Base-by-base conservation (phyloP, 2,797 vertebrate genomes). In the Gallinago nigripennis region DNA sequence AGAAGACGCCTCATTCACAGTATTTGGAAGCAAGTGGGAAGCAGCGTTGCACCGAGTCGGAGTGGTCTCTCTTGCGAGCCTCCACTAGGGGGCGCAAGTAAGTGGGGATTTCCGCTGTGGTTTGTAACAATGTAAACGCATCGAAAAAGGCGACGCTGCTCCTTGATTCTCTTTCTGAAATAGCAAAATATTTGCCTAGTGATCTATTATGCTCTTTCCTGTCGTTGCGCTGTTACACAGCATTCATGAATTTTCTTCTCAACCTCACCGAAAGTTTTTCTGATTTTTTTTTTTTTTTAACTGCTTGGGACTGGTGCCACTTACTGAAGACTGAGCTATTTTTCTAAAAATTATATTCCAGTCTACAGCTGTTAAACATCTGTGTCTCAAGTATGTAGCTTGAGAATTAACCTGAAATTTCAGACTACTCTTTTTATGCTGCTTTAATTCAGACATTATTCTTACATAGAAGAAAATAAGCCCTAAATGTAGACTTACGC, bases 31-130 rank as follows among this genome's bases (percentile, higher is more conserved):
- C 73, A 53, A n/a, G 63, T 27, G 81, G 86, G 48, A 71, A 25
- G 48, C 5, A 16, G 10, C 23, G 12, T 28, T 57, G 33, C 53
- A 6, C 21, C 6, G 50, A 30, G 30, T 12, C 3, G 5, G n/a
- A 28, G 8, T 21, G 61, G 45, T 53, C 28, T 77, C 45, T 30
- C 48, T 56, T 20, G 82, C 50, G 50, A 72, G 39, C 13, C 75
- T 73, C 97, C 97, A 82, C 97, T 90, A 97, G 98, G 97, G 86
- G 97, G 98, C 96, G 97, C 97, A 86, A 92, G 93, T 56, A 73
- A 93, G 50, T 54, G 94, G 84, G 69, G 63, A 88, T 87, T 92
- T 85, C 50, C 28, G 5, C 60, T 6, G 33, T 56, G 61, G 16
- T 28, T 31, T 54, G 48, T 64, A 60, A 11, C 30, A 6, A 2